These are phyloP conservation scores for Patiria pectinifera DNA, from an alignment of 53 echinoderm and acorn worm species.

Conservation along the genomic window DNA sequence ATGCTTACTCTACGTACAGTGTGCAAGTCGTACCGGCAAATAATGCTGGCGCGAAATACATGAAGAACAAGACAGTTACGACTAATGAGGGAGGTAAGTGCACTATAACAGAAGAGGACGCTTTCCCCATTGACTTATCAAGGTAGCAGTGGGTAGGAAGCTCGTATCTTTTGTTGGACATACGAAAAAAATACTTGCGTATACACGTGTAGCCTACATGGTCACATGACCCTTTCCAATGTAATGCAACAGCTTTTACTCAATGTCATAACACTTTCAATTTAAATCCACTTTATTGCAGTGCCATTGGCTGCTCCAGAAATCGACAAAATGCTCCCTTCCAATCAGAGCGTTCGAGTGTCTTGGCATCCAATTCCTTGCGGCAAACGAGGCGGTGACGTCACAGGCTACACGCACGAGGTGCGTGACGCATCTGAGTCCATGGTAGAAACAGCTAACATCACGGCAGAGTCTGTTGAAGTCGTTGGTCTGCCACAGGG, in stretches of 20 bases:
- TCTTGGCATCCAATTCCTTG: conserved; percentile 43
- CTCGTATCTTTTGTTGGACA: too few relatives aligned
- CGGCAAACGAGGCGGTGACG: conserved; percentile 25
- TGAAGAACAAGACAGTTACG: neutral
- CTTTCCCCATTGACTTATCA: neutral
- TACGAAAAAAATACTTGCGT: too few relatives aligned
- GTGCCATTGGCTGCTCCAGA: conserved; percentile 6
- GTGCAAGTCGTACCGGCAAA: conserved; percentile 2
- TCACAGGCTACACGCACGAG: conserved; percentile 34
- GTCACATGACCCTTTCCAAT: too few relatives aligned
- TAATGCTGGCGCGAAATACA: neutral
- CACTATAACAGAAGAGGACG: neutral
- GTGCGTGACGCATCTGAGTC: neutral
- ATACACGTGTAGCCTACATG: too few relatives aligned
- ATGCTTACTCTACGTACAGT: neutral
- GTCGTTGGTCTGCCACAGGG: neutral
- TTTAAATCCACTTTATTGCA: neutral
- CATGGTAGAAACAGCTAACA: neutral
- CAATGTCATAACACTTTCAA: too few relatives aligned
- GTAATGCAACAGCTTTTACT: too few relatives aligned
- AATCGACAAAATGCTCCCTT: neutral
- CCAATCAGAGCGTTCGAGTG: neutral
- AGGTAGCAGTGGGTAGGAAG: too few relatives aligned
- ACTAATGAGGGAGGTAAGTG: conserved; percentile 2
- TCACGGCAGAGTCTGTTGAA: neutral